Conservation (phyloP, 2,113 vertebrate genomes). For the Ochotona princeps region DNA sequence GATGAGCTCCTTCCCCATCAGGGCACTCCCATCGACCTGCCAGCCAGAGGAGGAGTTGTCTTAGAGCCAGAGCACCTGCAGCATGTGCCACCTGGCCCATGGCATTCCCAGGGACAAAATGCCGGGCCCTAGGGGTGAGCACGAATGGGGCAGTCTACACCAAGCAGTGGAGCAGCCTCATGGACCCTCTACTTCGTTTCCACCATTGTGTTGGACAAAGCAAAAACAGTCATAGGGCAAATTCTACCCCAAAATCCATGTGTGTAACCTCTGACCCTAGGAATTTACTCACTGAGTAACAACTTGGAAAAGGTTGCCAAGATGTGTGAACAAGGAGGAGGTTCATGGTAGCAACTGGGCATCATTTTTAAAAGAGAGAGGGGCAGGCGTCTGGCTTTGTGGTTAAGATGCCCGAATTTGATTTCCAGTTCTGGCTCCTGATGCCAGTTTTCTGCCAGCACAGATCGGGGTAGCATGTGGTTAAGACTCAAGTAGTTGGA, state of each 20-base stretch:
- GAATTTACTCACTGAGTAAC: not conserved
- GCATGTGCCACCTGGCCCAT: not conserved
- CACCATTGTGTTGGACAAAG: not conserved
- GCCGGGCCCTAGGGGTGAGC: not conserved
- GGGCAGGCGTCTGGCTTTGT: too few species aligned
- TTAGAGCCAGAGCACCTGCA: not conserved
- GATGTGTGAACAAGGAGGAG: not conserved
- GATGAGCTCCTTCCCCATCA: slow-evolving; percentile 74
- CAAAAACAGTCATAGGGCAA: not conserved
- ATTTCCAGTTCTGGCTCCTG: too few species aligned
- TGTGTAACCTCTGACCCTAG: not conserved
- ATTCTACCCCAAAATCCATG: slow-evolving; percentile 6
- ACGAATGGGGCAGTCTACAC: not conserved
- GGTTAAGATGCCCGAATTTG: too few species aligned
- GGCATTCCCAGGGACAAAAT: not conserved
- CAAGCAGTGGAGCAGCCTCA: not conserved
- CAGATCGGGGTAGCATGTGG: too few species aligned
- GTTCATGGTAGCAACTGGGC: not conserved
- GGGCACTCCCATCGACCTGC: slow-evolving; percentile 83
- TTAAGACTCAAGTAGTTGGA: too few species aligned
- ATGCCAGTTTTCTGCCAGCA: too few species aligned
- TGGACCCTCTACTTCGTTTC: not conserved
- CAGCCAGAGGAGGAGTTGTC: slow-evolving; percentile 33
- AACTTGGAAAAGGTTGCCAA: not conserved
- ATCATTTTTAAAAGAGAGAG: not conserved